phyloP scores from a whole-genome alignment of 1,140 invertebrate species.

The Pissodes strobi region DNA sequence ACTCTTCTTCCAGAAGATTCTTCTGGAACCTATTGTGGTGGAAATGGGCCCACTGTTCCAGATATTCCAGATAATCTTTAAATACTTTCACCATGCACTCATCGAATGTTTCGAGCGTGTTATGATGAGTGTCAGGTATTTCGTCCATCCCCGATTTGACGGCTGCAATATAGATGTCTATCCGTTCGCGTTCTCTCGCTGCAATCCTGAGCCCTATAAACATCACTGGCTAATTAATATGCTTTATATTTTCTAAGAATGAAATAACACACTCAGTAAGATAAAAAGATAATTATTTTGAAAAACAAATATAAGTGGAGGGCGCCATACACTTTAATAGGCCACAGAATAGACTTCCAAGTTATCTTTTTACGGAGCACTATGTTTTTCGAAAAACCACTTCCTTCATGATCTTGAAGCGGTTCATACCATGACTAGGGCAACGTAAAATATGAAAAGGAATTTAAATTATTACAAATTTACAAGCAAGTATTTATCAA shows the following conservation, averaged over 20 bases:
- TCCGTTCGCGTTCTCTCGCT: conserved; percentile 75
- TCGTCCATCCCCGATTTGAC: conserved; percentile 57
- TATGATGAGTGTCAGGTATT: conserved; percentile 58
- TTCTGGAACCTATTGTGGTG: conserved; percentile 71
- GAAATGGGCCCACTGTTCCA: conserved; percentile 73
- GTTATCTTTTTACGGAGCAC: no score
- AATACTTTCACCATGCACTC: conserved; percentile 67
- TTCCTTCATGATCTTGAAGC: no score
- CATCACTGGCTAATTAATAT: background rate
- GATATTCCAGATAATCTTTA: conserved; percentile 73
- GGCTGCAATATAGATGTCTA: conserved; percentile 69
- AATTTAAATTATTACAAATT: no score
- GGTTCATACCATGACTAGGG: no score
- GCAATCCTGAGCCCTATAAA: conserved; percentile 69
- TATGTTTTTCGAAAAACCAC: no score
- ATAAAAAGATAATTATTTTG: no score
- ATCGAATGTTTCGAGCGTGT: conserved; percentile 75
- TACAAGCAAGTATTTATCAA: no score
- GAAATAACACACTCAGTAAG: no score
- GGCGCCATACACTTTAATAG: no score
- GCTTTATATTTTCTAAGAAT: background rate
- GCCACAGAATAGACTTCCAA: no score
- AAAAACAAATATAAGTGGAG: no score
- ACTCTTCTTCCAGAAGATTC: conserved; percentile 79
- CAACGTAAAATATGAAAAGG: no score